Percentiles rank a stretch among this genome's conserved stretches.
phyloP scores from a whole-genome alignment of 2,888 invertebrate species.

The Nymphalis urticae region DNA sequence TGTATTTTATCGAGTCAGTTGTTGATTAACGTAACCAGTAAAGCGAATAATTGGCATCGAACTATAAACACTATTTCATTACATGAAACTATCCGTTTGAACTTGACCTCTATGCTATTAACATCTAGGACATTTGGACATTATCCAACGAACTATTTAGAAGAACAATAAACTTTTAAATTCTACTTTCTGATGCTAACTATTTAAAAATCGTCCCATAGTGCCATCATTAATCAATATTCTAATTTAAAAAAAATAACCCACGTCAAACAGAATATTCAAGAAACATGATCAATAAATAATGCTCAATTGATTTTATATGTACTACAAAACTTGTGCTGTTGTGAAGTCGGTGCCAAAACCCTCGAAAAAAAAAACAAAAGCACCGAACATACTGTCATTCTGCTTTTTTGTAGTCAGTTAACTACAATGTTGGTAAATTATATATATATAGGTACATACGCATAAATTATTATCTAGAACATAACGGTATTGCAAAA shows the following conservation, averaged over 20 bases:
- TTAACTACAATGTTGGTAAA: neutral
- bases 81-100: conserved; percentile 15
- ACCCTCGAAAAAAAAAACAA: no score
- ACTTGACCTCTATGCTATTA: conserved; percentile 23
- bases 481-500: no score
- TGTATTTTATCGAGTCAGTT: neutral
- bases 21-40: conserved; percentile 13
- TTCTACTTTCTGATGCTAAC: neutral
- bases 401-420: neutral
- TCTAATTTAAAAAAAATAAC: no score
- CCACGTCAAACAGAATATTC: no score
- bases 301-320: no score
- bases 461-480: neutral
- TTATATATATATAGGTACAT: no score
- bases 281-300: no score
- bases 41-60: conserved; percentile 12
- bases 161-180: neutral
- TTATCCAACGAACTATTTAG: conserved; percentile 14
- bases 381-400: no score
- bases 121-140: conserved; percentile 17
- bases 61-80: conserved; percentile 3
- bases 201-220: neutral
- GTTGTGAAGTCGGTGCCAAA: no score
- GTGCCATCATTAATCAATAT: no score
- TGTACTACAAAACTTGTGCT: no score